phyloP scores from a whole-genome alignment of 2,888 invertebrate species.

The Octodonta nipae region DNA sequence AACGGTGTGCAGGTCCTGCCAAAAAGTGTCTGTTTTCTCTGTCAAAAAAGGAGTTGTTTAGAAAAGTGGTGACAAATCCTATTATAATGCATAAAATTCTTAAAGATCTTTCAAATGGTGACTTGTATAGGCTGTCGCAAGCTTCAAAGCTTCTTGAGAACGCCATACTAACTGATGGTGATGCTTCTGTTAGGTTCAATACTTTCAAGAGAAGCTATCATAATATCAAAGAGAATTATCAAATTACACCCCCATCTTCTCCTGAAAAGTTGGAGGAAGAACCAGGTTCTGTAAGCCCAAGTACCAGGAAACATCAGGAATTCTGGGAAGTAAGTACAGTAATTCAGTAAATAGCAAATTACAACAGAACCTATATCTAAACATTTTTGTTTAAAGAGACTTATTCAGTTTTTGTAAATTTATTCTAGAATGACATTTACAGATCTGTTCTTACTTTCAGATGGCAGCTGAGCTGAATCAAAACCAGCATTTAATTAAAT shows the following conservation, averaged over 20 bases:
- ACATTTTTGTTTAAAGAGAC: too few species aligned
- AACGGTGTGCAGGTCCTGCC: constrained; percentile 19
- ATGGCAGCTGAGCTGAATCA: constrained; percentile 19
- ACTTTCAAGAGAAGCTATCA: constrained; percentile 16
- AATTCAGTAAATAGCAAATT: too few species aligned
- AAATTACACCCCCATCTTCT: constrained; percentile 26
- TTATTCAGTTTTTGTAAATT: too few species aligned
- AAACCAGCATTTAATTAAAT: constrained; percentile 27
- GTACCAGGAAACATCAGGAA: too few species aligned
- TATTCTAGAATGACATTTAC: too few species aligned
- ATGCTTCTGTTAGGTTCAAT: constrained; percentile 16
- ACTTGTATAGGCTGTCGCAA: constrained; percentile 25
- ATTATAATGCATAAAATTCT: constrained; percentile 26
- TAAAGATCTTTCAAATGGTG: constrained; percentile 24
- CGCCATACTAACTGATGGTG: constrained; percentile 15
- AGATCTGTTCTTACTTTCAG: too few species aligned
- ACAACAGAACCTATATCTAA: too few species aligned
- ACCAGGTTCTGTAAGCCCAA: constrained; percentile 13
- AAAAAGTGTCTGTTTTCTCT: constrained; percentile 23
- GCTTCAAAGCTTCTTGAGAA: constrained; percentile 20
- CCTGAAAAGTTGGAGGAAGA: constrained; percentile 17
- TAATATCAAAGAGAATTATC: constrained; percentile 25
- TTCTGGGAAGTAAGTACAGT: too few species aligned
- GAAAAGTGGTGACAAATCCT: constrained; percentile 15
- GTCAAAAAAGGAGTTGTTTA: constrained; percentile 13